These are phyloP conservation scores for Nasua narica DNA, from an alignment of 2,797 vertebrate genomes.

Conservation along the genomic window DNA sequence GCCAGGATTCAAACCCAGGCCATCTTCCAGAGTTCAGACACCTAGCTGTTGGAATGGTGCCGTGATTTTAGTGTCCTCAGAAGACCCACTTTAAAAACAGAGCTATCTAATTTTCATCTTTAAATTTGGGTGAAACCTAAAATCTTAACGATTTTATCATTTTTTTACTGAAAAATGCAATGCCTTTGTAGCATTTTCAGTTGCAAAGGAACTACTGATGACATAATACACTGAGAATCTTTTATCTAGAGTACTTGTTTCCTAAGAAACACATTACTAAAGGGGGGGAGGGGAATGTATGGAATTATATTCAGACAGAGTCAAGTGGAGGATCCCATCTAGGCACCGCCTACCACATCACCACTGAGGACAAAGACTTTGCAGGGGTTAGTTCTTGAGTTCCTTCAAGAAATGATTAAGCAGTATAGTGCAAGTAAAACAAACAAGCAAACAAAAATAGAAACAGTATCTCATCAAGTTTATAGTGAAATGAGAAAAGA, in stretches of 20 bases:
- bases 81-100: neutral
- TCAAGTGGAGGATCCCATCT: neutral
- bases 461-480: neutral
- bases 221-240: neutral
- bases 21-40: neutral
- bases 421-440: neutral
- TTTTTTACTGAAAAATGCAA: neutral
- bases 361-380: neutral
- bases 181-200: neutral
- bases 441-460: neutral
- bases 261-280: neutral
- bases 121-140: neutral
- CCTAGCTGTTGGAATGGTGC: neutral
- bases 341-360: rapidly evolving
- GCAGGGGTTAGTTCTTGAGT: neutral
- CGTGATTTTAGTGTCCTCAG: neutral
- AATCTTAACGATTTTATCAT: neutral
- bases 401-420: neutral
- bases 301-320: neutral
- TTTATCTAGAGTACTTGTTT: neutral
- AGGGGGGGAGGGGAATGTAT: neutral
- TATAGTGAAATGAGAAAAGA: neutral
- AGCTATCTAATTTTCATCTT: neutral
- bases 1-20: neutral
- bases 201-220: neutral